Evolutionary conservation across 1,140 invertebrate species (phyloP), one percentile per base, ranked within the genome.

Genomic region (Dendroctonus ponderosae): DNA sequence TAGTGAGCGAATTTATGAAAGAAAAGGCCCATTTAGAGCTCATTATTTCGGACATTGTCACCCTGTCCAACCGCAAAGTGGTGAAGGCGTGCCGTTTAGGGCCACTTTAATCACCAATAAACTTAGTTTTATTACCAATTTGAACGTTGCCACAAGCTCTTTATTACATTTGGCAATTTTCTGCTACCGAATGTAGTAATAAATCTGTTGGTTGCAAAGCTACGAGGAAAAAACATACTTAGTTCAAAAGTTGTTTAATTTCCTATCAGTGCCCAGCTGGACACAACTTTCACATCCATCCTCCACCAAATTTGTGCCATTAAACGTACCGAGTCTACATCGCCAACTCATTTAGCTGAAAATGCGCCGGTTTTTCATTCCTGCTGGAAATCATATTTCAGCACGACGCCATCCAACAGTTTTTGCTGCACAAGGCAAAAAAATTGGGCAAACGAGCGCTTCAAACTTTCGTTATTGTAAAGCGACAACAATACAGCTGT

Each of bases 71-170:
- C 12, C 50, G 50, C 50, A 14, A 15, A 52, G 37, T 52, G 14
- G 37, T 52, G n/a, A 6, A 12, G 50, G 50, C 50, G 8, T 26
- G 15, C 38, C 50, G n/a, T 52, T 52, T 15, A 52, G 8, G 4
- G 50, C n/a, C 50, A 52, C 50, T 52, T 56, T 56, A 56, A 56
- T 56, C 53, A 15, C 53, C 53, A 56, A 56, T 56, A 56, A 56
- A 56, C 15, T 38, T 38, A 51, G 53, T 56, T 56, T 56, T 56
- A 56, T 56, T 56, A 26, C 53, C 53, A n/a, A 12, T 56, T 56
- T 56, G 37, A 26, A 41, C 39, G 39, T 56, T 56, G 38, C 7
- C 7, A 56, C 38, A 39, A 56, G 26, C 38, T 56, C 41, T 39
- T 56, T 9, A 39, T n/a, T n/a, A n/a, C n/a, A n/a, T n/a, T n/a